phyloP scores from a whole-genome alignment of 2,888 invertebrate species.

The Xestoiulus laeticollis region DNA sequence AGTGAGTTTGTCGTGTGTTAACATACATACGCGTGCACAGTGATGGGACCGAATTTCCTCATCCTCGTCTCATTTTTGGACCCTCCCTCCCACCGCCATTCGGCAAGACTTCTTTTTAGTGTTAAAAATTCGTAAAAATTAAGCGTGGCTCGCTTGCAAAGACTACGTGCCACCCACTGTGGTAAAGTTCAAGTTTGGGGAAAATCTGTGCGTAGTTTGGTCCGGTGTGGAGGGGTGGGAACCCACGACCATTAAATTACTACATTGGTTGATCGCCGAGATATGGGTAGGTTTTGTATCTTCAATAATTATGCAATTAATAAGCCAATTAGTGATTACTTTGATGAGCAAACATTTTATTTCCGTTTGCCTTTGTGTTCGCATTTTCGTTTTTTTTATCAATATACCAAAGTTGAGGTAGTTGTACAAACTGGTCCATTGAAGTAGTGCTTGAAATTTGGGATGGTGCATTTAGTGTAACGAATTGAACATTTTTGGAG shows the following conservation, averaged over 20 bases:
- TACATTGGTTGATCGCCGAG: background rate
- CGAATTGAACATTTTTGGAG: background rate
- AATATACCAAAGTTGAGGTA: background rate
- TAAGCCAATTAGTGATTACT: conserved; percentile 4
- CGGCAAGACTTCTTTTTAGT: background rate
- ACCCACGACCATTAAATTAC: background rate
- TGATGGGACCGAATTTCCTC: conserved; percentile 5
- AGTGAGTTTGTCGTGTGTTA: conserved; percentile 17
- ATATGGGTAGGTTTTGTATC: conserved; percentile 15
- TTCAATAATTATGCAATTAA: conserved; percentile 23
- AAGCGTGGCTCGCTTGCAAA: background rate
- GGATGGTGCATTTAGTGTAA: background rate
- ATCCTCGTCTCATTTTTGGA: background rate
- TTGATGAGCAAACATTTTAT: background rate
- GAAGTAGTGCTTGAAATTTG: background rate
- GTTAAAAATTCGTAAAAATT: background rate
- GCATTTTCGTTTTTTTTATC: background rate
- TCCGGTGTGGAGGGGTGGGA: conserved; percentile 2
- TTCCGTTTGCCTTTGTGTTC: background rate
- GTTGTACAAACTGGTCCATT: background rate
- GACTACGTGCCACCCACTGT: background rate
- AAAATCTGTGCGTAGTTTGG: background rate
- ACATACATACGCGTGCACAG: background rate
- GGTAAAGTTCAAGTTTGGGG: background rate
- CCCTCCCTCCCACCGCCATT: conserved; percentile 34